Conservation (phyloP, 64 coral and sea anemone genomes). For the Acropora tenuis region DNA sequence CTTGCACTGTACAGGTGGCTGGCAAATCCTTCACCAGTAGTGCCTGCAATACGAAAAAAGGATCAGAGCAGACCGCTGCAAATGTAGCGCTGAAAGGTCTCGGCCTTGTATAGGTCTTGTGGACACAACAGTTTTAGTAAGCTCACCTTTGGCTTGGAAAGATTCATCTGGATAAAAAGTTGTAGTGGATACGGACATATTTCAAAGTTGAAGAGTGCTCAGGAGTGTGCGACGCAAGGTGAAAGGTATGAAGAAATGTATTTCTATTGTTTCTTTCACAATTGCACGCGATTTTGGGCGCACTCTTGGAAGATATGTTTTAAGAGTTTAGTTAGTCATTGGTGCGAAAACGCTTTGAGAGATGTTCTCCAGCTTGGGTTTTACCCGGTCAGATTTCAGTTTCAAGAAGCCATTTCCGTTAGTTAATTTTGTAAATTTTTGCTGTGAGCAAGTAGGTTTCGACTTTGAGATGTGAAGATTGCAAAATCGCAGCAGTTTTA, state of each 20-base stretch:
- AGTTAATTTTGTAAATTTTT: too few relatives aligned
- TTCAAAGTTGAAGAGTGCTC: too few relatives aligned
- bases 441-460: too few relatives aligned
- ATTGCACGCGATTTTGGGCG: background rate
- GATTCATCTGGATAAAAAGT: background rate
- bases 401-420: too few relatives aligned
- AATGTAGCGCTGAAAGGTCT: conserved; percentile 72
- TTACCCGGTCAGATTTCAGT: too few relatives aligned
- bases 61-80: conserved; percentile 90
- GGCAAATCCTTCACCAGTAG: conserved; percentile 59
- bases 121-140: background rate
- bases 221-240: background rate
- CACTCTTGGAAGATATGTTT: background rate
- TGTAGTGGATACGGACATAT: too few relatives aligned
- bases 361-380: too few relatives aligned
- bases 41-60: conserved; percentile 88
- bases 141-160: background rate
- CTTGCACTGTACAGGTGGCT: conserved; percentile 73
- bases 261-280: background rate
- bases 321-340: too few relatives aligned
- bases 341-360: too few relatives aligned
- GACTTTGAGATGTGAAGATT: too few relatives aligned
- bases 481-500: too few relatives aligned
- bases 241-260: conserved; percentile 15
- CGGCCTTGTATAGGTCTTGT: conserved; percentile 48